Base-by-base conservation (phyloP, 2,113 vertebrate genomes). In the Mormyrus lacerda region DNA sequence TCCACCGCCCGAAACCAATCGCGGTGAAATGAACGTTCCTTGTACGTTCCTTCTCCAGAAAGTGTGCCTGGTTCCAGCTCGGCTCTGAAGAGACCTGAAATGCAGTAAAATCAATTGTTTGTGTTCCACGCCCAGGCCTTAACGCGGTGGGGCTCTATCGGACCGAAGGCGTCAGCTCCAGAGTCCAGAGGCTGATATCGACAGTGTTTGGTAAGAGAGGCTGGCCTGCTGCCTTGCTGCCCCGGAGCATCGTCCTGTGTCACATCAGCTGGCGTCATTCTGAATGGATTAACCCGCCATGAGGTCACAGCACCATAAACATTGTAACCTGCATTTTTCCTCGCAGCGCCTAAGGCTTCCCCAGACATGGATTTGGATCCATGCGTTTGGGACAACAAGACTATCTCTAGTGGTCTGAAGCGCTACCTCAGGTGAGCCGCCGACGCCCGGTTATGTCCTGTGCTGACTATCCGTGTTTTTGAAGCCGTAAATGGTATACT, bases 311-410 rank as follows among this genome's bases (percentile, higher is more conserved):
- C 6, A 0, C 15, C 73, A 85, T 85, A 48, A 51, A 47, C 35
- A 85, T 85, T 31, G 10, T 85, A 35, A 86, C 24, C 8, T 79
- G 73, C 48, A 61, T 19, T 89, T 82, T 91, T 92, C 93, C 91
- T 93, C 85, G 88, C 89, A 99, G 98, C 97, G 44, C 94, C 97
- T 55, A 99, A 98, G 91, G 97, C 98, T 17, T 95, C 97, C 88
- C 96, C 96, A 89, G 97, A 99, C 92, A 96, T 98, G 93, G 97
- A 98, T 93, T 96, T 99, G 92, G 97, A 99, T 93, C 95, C 97
- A 87, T 97, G 99, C 90, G 93, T 96, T 76, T 99, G 98, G 98
- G 98, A 99, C 95, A 99, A 98, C 93, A 99, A 99, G 94, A 99
- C 98, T 1, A 97, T 99, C 92, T 99, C 98, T 87, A 99, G 98